A percentile compares a stretch with the other conserved stretches of the same genome.
Evolutionary conservation across 2,797 vertebrate genomes (phyloP).

Genomic region (Trachurus trachurus): DNA sequence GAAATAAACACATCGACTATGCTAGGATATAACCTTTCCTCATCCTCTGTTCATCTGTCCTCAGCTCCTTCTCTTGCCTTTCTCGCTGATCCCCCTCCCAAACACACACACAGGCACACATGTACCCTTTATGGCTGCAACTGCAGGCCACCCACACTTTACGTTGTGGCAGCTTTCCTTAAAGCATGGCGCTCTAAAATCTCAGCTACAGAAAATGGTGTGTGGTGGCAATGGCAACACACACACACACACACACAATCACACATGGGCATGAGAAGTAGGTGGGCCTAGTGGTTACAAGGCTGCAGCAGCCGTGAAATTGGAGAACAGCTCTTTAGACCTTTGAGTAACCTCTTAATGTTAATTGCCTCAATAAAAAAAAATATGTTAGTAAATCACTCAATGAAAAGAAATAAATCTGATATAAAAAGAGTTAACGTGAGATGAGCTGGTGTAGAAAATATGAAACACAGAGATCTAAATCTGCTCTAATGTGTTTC

Average conservation of each 20-base stretch:
- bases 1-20: conserved; percentile 11
- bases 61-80: conserved; percentile 35
- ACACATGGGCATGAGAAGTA: conserved; percentile 48
- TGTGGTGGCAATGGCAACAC: conserved; percentile 41
- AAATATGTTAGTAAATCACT: conserved; percentile 63
- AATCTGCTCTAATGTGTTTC: conserved; percentile 49
- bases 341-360: conserved; percentile 73
- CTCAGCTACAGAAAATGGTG: conserved; percentile 68
- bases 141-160: conserved; percentile 79
- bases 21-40: conserved; percentile 18
- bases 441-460: conserved; percentile 17
- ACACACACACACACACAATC: conserved; percentile 36
- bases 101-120: conserved; percentile 9
- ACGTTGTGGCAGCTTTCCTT: conserved; percentile 64
- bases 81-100: conserved; percentile 21
- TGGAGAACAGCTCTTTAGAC: conserved; percentile 77
- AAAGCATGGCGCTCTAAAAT: conserved; percentile 63
- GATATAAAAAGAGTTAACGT: conserved; percentile 27
- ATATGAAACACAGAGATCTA: neutral
- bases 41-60: conserved; percentile 30
- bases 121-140: conserved; percentile 64
- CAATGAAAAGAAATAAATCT: conserved; percentile 29
- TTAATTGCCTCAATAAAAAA: conserved; percentile 72
- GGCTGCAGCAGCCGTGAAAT: conserved; percentile 77
- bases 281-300: conserved; percentile 71